phyloP scores from a whole-genome alignment of 2,797 vertebrate species.

The Anisognathus igniventris region DNA sequence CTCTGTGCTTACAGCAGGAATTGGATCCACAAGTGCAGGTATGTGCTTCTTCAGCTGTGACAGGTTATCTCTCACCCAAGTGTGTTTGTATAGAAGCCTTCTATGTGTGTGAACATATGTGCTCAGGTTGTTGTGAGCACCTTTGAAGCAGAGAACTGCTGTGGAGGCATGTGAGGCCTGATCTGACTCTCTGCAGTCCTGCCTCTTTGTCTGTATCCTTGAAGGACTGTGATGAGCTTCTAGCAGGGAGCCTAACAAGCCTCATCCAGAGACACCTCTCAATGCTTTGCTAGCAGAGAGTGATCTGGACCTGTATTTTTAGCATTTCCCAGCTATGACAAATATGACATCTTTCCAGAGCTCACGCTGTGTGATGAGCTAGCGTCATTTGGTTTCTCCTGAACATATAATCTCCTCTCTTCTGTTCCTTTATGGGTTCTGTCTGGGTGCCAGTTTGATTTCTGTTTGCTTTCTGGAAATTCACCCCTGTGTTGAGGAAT shows the following conservation, averaged over 20 bases:
- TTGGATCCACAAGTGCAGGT: constrained; percentile 97
- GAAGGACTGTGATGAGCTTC: neutral
- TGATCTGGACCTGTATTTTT: neutral
- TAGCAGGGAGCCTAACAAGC: neutral
- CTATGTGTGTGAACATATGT: rapidly evolving
- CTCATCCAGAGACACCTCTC: neutral
- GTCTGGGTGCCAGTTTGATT: neutral
- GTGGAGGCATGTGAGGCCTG: neutral
- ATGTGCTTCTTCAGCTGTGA: constrained; percentile 10
- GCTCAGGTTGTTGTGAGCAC: neutral
- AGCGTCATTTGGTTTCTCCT: neutral
- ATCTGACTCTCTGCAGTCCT: neutral
- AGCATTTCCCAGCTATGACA: neutral
- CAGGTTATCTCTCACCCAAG: neutral
- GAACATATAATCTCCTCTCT: neutral
- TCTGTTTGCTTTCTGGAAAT: neutral
- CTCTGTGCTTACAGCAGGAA: constrained; percentile 93
- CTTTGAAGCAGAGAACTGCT: neutral
- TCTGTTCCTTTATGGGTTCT: neutral
- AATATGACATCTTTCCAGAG: neutral
- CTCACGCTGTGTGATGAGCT: neutral
- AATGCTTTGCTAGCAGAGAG: neutral
- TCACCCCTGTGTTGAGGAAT: neutral
- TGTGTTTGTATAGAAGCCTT: neutral
- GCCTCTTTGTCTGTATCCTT: neutral